A percentile compares a stretch with the other conserved stretches of the same genome.
Conservation (phyloP, 2,888 invertebrate genomes). For the Heteromyza rotundicornis region DNA sequence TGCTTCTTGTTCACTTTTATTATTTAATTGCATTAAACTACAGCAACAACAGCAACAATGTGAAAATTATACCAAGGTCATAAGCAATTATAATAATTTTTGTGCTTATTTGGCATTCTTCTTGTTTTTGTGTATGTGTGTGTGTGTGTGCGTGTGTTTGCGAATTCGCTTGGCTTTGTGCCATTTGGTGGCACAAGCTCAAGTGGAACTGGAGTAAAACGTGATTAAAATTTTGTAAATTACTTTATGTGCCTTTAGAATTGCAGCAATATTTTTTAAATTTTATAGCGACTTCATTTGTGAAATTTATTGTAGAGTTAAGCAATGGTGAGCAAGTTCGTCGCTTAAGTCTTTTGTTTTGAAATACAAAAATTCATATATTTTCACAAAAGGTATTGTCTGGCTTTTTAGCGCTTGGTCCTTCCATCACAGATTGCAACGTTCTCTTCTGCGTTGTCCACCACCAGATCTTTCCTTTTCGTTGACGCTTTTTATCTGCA, state of each 20-base stretch:
- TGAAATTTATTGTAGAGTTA: no score
- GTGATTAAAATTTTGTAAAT: constrained; percentile 43
- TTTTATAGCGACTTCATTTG: no score
- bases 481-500: no score
- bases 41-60: constrained; percentile 1
- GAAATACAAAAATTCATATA: no score
- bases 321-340: neutral
- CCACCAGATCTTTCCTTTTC: no score
- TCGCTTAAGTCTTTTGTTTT: neutral
- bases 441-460: no score
- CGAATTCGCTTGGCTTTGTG: neutral
- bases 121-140: no score
- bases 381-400: no score
- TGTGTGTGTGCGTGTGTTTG: neutral
- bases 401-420: no score
- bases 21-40: neutral
- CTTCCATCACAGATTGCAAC: no score
- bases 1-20: neutral
- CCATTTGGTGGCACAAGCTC: neutral
- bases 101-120: constrained; percentile 2
- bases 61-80: constrained; percentile 16
- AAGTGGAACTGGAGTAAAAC: constrained; percentile 48
- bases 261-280: no score
- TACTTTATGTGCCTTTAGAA: no score
- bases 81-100: constrained; percentile 10